Evolutionary conservation across 2,888 invertebrate genomes (phyloP), one percentile per base, ranked within the genome.

Genomic region (Eustalomyia histrio): DNA sequence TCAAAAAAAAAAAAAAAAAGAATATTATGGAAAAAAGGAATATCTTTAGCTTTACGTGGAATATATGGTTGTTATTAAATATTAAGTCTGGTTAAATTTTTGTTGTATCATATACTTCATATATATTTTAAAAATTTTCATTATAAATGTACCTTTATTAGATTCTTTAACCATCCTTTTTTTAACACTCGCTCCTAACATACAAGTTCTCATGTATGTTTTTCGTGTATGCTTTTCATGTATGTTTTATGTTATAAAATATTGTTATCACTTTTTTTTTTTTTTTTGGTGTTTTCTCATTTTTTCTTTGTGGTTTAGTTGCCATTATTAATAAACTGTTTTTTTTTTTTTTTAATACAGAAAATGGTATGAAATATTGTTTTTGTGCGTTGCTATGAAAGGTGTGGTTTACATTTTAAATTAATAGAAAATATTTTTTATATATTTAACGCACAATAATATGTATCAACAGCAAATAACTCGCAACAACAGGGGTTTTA

Each of bases 371-470:
- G 80, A 80, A 76, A 80, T 76, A 80, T 80, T 63, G 63, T 64
- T 80, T 68, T 76, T 80, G 67, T 72, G 68, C 76, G 72, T 75
- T 72, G 67, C 67, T 69, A 72, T 76, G 76, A 80, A 80, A 80
- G 80, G 80, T 80, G 80, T 63, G 80, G 80, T 76, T 76, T 67
- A 80, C 76, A 64, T 76, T 73, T 80, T 72, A 80, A 76, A 80
- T 80, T 80, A 80, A 80, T 80, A 76, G 71, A 43, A 76, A 80
- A 72, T 76, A 47, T 72, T 52, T 73, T 33, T 68, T 52, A 64
- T 53, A 57, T 53, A 58, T 63, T 64, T 33, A 43, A 60, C 58
- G 33, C 39, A 76, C 58, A 52, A 65, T 35, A n/a, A 10, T n/a
- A 21, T 63, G 29, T n/a, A 61, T 14, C 14, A 50, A 9, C 68